Evolutionary conservation across 2,113 vertebrate genomes (phyloP).

Genomic region (Platichthys flesus): DNA sequence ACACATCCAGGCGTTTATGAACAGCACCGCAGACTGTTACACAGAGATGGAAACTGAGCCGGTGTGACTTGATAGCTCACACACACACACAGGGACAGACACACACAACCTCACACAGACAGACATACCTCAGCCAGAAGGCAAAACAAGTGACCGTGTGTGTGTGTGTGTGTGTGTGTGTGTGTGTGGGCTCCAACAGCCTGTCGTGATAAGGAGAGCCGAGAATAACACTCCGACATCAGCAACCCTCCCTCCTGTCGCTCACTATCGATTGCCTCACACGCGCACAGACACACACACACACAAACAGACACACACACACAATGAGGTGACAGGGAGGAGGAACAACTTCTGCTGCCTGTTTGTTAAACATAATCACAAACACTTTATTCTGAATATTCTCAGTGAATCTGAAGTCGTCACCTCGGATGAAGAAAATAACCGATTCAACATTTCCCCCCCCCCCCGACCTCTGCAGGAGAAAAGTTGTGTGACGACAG

Average conservation of each 20-base stretch:
- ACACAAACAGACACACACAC: constrained; percentile 18
- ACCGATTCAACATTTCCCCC: background rate
- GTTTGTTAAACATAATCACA: background rate
- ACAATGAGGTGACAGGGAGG: background rate
- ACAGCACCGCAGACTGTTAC: background rate
- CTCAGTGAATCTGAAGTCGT: background rate
- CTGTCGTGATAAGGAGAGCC: constrained; percentile 73
- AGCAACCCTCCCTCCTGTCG: constrained; percentile 72
- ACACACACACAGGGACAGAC: constrained; percentile 50
- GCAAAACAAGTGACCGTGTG: constrained; percentile 56
- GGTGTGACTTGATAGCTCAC: constrained; percentile 71
- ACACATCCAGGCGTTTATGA: background rate
- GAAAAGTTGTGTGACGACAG: background rate
- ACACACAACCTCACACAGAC: constrained; percentile 35
- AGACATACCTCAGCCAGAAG: constrained; percentile 43
- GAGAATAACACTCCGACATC: constrained; percentile 76
- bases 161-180: constrained; percentile 18
- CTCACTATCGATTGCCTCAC: constrained; percentile 61
- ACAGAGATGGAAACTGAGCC: constrained; percentile 60
- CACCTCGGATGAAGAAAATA: background rate
- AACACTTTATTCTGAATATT: background rate
- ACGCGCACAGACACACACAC: constrained; percentile 17
- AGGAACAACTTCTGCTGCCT: background rate
- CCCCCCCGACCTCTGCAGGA: background rate
- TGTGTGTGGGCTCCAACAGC: constrained; percentile 60